Evolutionary conservation across 2,888 invertebrate species (phyloP), one percentile per base, ranked within the genome.

Genomic region (Camptogramma bilineatum): DNA sequence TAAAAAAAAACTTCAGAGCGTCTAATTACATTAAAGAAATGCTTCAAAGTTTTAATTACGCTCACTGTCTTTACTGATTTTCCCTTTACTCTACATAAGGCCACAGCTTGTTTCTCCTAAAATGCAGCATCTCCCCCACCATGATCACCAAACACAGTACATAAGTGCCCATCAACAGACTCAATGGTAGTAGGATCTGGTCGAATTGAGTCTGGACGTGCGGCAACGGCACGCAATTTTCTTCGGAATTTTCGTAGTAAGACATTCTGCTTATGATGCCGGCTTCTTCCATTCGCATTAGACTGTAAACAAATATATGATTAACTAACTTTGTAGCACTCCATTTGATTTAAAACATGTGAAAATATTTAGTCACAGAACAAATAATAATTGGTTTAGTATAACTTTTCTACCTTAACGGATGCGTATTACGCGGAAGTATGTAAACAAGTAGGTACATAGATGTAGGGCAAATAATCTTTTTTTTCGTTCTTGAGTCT

Each of bases 261-360:
- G 42, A 44, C 10, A 66, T 24, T 0, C 63, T 56, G 24, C 17
- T 48, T 0, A 70, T 24, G 13, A 72, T 28, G 8, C 72, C 72
- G 0, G 66, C 21, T n/a, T 72, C 72, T 48, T 64, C 61, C 19
- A 60, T 31, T n/a, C 63, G 66, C 8, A 66, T 53, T 1, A 68
- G 44, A 19, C 72, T 72, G 65, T n/a, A 62, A 34, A 18, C 7
- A 28, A 28, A 28, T 28, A 8, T 21, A 9, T 8, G 10, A 10
- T 34, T 8, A 34, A 1, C 9, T 34, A 4, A 13, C 9, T 7
- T 34, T 8, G n/a, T n/a, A n/a, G n/a, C n/a, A n/a, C n/a, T n/a
- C n/a, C n/a, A n/a, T n/a, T n/a, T n/a, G n/a, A n/a, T n/a, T n/a
- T n/a, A n/a, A n/a, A n/a, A n/a, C n/a, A n/a, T n/a, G n/a, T n/a